Evolutionary conservation across 2,888 invertebrate genomes (phyloP).

Genomic region (Odontothrips loti): DNA sequence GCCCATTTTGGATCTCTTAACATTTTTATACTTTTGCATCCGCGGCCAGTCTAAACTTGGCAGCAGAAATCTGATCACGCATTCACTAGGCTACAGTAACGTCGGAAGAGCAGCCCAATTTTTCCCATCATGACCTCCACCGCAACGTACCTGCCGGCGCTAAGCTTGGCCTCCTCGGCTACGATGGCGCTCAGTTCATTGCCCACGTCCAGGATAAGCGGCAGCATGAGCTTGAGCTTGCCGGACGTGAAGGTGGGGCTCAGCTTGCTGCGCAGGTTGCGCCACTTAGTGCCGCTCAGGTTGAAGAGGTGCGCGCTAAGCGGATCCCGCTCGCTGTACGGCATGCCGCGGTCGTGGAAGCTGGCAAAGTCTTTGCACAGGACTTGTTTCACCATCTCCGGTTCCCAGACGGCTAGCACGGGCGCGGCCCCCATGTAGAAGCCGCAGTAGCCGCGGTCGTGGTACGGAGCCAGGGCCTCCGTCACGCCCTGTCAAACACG

Average conservation of each 20-base stretch:
- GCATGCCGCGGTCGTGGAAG: constrained; percentile 50
- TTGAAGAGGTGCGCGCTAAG: constrained; percentile 47
- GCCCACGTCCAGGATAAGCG: constrained; percentile 47
- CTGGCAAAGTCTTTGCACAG: constrained; percentile 50
- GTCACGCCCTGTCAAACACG: too few species aligned
- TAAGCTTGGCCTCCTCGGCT: background rate
- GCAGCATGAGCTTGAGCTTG: constrained; percentile 53
- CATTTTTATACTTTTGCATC: too few species aligned
- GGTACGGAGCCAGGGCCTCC: too few species aligned
- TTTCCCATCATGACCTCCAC: too few species aligned
- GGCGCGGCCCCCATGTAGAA: constrained; percentile 52
- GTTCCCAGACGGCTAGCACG: constrained; percentile 48
- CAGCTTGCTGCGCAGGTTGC: constrained; percentile 49
- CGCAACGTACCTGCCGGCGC: too few species aligned
- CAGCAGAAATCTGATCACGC: too few species aligned
- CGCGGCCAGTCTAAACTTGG: too few species aligned
- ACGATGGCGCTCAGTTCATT: constrained; percentile 42
- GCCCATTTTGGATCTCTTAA: too few species aligned
- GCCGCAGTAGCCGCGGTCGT: constrained; percentile 41
- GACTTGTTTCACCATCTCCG: constrained; percentile 49
- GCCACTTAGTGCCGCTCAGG: constrained; percentile 53
- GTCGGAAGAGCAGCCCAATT: too few species aligned
- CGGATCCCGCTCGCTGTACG: constrained; percentile 46
- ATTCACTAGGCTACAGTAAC: too few species aligned
- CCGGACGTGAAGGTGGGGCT: too few species aligned